A percentile compares a stretch with the other conserved stretches of the same genome.
phyloP scores from a whole-genome alignment of 2,888 invertebrate genomes.

The Epinotia demarniana region DNA sequence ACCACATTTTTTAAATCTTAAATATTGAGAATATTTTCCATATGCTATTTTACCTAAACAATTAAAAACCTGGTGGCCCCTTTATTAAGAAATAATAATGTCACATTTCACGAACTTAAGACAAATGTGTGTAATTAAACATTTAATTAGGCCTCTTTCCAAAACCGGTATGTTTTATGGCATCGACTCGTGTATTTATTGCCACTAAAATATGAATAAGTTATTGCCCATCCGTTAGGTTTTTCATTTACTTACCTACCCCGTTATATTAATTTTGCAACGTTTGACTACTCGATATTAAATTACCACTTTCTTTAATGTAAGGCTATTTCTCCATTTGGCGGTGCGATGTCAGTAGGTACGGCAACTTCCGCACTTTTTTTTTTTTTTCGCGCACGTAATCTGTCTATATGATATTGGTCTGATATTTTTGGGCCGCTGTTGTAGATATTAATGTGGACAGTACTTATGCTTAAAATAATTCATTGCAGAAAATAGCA shows the following conservation, averaged over 20 bases:
- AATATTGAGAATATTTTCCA: not conserved
- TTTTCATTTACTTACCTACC: conserved; percentile 12
- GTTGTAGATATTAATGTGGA: no score
- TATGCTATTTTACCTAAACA: not conserved
- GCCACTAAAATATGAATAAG: conserved; percentile 39
- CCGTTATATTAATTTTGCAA: conserved; percentile 6
- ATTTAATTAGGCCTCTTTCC: conserved; percentile 44
- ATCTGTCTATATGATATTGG: no score
- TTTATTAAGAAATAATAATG: conserved; percentile 39
- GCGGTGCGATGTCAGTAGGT: no score
- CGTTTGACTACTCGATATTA: not conserved
- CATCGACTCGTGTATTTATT: conserved; percentile 39
- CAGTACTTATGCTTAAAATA: no score
- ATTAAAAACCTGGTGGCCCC: conserved; percentile 23
- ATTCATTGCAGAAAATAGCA: not conserved
- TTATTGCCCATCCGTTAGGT: conserved; percentile 31
- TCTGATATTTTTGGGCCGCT: no score
- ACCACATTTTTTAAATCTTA: not conserved
- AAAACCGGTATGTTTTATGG: conserved; percentile 44
- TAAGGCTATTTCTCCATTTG: not conserved
- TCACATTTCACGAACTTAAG: conserved; percentile 35
- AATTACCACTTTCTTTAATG: not conserved
- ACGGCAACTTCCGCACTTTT: no score
- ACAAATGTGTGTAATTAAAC: conserved; percentile 41
- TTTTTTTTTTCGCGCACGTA: no score